A percentile compares a stretch with the other conserved stretches of the same genome.
phyloP scores from a whole-genome alignment of 2,113 vertebrate genomes.

The Paralichthys olivaceus region DNA sequence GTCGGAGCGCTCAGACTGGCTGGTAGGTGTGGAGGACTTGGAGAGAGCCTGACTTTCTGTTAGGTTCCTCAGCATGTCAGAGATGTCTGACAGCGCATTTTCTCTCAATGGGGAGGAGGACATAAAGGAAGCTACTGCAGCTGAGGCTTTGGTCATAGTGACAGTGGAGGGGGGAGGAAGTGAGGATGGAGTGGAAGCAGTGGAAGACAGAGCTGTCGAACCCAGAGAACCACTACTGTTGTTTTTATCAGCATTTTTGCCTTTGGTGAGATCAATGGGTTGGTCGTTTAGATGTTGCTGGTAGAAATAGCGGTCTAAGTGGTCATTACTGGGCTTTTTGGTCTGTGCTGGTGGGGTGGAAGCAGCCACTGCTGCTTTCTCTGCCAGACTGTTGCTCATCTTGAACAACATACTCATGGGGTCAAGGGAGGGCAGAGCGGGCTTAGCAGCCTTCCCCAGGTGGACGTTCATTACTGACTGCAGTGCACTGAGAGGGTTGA shows the following conservation, averaged over 20 bases:
- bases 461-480: conserved; percentile 99
- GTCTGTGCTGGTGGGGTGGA: conserved; percentile 90
- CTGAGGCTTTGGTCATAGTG: conserved; percentile 93
- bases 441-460: conserved; percentile 97
- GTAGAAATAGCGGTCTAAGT: conserved; percentile 97
- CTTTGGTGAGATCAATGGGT: conserved; percentile 99
- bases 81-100: conserved; percentile 99
- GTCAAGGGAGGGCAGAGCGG: conserved; percentile 93
- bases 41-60: conserved; percentile 94
- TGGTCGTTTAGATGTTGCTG: conserved; percentile 92
- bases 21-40: conserved; percentile 97
- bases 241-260: conserved; percentile 87
- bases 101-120: conserved; percentile 95
- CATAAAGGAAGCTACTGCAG: conserved; percentile 96
- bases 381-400: conserved; percentile 98
- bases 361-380: conserved; percentile 95
- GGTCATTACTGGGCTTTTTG: conserved; percentile 90
- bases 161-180: conserved; percentile 91
- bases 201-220: conserved; percentile 90
- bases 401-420: conserved; percentile 99
- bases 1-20: conserved; percentile 96
- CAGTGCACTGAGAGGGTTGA: conserved; percentile 97
- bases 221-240: conserved; percentile 89
- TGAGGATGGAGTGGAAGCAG: conserved; percentile 91
- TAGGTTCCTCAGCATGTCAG: conserved; percentile 99